Base-by-base conservation (phyloP, 1,140 invertebrate species). In the Magallana gigas region DNA sequence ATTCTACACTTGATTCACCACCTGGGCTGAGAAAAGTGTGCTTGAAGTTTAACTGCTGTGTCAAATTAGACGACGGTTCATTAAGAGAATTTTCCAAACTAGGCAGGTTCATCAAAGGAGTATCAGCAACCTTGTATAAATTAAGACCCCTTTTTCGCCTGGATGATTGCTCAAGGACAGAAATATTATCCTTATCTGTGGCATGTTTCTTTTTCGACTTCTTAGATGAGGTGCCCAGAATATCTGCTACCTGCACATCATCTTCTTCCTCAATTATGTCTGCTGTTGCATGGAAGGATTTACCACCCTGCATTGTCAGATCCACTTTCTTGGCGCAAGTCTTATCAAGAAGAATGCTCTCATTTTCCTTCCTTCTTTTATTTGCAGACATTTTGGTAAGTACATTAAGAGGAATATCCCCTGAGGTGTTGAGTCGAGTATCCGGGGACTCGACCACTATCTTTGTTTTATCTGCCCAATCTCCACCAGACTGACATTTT, bases 21-120 rank as follows among this genome's bases (percentile, higher is more conserved):
- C 14, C 8, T 29, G 68, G 68, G 36, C 68, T 76, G 1, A 36
- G 23, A 76, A 76, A 76, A 3, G 68, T 29, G 23, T 76, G 23
- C 48, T 76, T 76, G 29, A 76, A 76, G 23, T 76, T 76, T 76
- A 76, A 76, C 5, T 76, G 68, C 68, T 76, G 68, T 7, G 68
- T 76, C 23, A 76, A 18, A 76, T 76, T 23, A 76, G 8, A 29
- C 4, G 68, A 23, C 36, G 68, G 18, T 29, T 76, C 68, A 76
- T 29, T 12, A 29, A 76, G 68, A 76, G 68, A 76, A 76, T 23
- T 76, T 23, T 76, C 68, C 23, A 76, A 76, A 29, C 68, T 76
- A 12, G 68, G 68, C 8, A 76, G 23, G 23, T 76, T 76, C 9
- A 76, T 11, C 4, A 76, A 29, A 76, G 68, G 68, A 23, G 68